A percentile compares a stretch with the other conserved stretches of the same genome.
Conservation (phyloP, 2,797 vertebrate genomes). For the Amblyraja radiata region DNA sequence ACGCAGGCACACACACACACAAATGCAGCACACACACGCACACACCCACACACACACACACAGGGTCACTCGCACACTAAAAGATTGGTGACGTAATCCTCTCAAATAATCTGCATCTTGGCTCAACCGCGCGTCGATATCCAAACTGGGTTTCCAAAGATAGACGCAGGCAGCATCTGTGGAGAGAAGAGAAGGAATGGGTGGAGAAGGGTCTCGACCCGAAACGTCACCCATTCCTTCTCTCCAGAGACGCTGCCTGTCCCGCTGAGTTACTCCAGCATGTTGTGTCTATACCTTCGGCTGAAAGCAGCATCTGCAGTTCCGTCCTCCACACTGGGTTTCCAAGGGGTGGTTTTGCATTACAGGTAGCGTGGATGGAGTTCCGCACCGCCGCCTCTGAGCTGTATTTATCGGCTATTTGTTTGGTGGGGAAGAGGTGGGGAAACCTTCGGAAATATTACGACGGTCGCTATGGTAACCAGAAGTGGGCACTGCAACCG, state of each 20-base stretch:
- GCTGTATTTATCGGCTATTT: not conserved
- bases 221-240: too few species aligned
- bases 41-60: not conserved
- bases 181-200: too few species aligned
- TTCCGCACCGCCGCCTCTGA: not conserved
- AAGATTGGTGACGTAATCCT: not conserved
- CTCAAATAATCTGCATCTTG: not conserved
- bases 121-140: not conserved
- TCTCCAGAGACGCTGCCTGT: too few species aligned
- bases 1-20: too few species aligned
- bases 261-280: too few species aligned
- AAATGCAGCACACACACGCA: not conserved
- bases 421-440: not conserved
- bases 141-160: not conserved
- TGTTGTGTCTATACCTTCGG: too few species aligned
- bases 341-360: not conserved
- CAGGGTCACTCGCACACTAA: not conserved
- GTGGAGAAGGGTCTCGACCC: too few species aligned
- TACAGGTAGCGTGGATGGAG: not conserved
- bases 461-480: constrained; percentile 19
- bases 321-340: not conserved
- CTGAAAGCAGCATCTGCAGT: too few species aligned
- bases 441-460: not conserved
- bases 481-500: not conserved
- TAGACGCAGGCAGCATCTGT: too few species aligned